A percentile compares a stretch with the other conserved stretches of the same genome.
phyloP scores from a whole-genome alignment of 2,797 vertebrate species.

The Molossus alvarezi region DNA sequence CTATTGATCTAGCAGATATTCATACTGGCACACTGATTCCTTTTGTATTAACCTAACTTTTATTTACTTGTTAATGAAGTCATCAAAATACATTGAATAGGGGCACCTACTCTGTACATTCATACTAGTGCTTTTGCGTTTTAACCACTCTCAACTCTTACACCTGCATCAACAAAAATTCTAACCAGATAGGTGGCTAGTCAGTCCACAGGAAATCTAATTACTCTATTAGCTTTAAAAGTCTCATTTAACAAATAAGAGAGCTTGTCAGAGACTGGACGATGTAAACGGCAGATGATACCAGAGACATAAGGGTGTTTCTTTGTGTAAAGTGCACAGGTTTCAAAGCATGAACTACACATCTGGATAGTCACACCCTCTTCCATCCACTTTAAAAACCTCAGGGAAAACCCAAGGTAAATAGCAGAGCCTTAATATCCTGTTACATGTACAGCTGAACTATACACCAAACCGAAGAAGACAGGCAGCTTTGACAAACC shows the following conservation, averaged over 20 bases:
- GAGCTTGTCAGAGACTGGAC: not conserved
- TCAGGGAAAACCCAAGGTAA: not conserved
- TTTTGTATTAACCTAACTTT: constrained; percentile 54
- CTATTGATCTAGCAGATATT: not conserved
- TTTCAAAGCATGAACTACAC: not conserved
- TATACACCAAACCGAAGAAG: not conserved
- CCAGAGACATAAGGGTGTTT: not conserved
- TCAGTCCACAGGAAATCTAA: not conserved
- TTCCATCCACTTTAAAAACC: not conserved
- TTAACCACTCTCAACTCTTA: not conserved
- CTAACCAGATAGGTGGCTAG: not conserved
- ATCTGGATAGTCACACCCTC: not conserved
- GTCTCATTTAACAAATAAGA: not conserved
- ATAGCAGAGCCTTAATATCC: not conserved
- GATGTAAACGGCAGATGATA: not conserved
- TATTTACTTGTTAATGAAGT: constrained; percentile 73
- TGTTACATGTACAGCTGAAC: not conserved
- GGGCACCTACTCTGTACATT: not conserved
- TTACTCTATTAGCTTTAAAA: constrained; percentile 23
- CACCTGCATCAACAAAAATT: not conserved
- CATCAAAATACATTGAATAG: constrained; percentile 25
- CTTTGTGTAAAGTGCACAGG: not conserved
- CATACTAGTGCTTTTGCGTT: not conserved
- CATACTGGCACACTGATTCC: not conserved
- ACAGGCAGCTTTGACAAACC: constrained; percentile 73